These are phyloP conservation scores for Vanessa cardui DNA, from an alignment of 2,888 invertebrate genomes.

Conservation along the genomic window DNA sequence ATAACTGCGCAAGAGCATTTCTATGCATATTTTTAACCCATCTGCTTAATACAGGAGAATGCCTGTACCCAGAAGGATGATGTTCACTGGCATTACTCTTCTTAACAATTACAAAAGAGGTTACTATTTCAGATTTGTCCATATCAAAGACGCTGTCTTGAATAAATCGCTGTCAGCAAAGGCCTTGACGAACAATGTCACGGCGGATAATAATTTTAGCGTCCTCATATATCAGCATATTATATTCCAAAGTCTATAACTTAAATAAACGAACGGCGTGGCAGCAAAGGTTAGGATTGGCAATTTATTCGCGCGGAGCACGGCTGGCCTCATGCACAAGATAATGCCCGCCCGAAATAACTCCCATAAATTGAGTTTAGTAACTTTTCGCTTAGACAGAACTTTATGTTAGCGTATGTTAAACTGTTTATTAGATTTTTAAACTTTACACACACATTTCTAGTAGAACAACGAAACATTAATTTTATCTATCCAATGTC, in stretches of 20 bases:
- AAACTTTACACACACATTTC: not conserved
- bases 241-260: slow-evolving; percentile 2
- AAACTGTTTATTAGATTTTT: not conserved
- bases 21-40: no score
- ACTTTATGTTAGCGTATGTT: slow-evolving; percentile 17
- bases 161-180: no score
- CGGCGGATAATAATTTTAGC: not conserved
- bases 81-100: no score
- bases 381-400: slow-evolving; percentile 9
- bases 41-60: no score
- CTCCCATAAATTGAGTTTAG: slow-evolving; percentile 67
- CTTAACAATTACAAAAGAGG: no score
- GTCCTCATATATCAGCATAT: not conserved
- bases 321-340: slow-evolving; percentile 49
- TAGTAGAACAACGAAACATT: not conserved
- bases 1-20: no score
- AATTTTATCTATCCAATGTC: not conserved
- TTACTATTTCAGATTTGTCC: no score
- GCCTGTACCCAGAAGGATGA: no score
- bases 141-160: no score
- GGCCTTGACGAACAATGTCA: not conserved
- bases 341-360: slow-evolving; percentile 67
- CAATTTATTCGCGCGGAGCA: slow-evolving; percentile 63
- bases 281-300: slow-evolving; percentile 68
- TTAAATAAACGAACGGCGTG: slow-evolving; percentile 24